Evolutionary conservation across 2,888 invertebrate genomes (phyloP), one percentile per base, ranked within the genome.

Genomic region (Anaspis maculata): DNA sequence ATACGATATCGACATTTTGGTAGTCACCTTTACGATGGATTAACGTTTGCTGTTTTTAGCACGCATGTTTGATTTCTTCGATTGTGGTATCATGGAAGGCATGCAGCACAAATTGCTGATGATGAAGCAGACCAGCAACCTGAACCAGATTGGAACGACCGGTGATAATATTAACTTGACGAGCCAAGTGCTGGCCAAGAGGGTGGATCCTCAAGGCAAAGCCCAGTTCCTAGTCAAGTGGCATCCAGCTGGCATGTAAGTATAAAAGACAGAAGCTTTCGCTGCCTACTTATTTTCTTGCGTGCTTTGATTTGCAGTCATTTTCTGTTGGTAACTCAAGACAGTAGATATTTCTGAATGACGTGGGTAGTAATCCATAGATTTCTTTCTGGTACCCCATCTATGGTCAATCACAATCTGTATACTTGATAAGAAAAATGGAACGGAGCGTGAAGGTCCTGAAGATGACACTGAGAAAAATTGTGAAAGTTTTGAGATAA

Each of bases 51-150:
- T 19, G 36, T 44, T 72, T 75, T 13, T 72, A 92, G 92, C 91
- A 45, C 84, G 90, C 51, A 83, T 87, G 74, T 90, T 89, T 62
- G 94, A 95, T 68, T 92, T 85, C 71, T 88, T 94, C 68, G 95
- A 95, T 69, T 70, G 81, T 45, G 86, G 92, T 30, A 83, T 85
- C 44, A 92, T 94, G 94, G 91, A 92, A 66, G 84, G 87, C 1
- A 72, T 95, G 24, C 83, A 87, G 62, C 83, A 89, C 68, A 81
- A 85, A 41, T 68, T 94, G 48, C 66, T 79, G 32, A 69, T 68
- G 38, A 61, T 78, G 52, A 73, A 73, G 4, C 67, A 71, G 47
- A 64, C 64, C 40, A 77, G 77, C 49, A 76, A 78, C 7, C 68
- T 71, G 46, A 76, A 80, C 41, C 62, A 72, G 42, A 71, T 83